Base-by-base conservation (phyloP, 2,888 invertebrate species). In the Hemistola chrysoprasaria region DNA sequence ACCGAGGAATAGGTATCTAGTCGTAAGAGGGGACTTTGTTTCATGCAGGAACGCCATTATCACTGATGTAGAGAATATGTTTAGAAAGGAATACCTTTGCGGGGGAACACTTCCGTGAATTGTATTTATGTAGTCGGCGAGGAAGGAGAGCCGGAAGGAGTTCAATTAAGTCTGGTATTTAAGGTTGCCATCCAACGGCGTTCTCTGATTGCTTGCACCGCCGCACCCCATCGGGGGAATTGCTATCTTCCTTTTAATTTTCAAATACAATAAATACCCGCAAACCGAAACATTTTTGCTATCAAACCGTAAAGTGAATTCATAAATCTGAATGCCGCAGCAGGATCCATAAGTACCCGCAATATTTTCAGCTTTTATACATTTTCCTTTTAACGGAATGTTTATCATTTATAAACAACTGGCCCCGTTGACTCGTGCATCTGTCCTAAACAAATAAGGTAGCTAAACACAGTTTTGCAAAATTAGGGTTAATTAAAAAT, bases 121-220 rank as follows among this genome's bases (percentile, higher is more conserved):
- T 72, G 72, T 84, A 83, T 85, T 84, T 84, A 82, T 80, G 78
- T 80, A 79, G 74, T 70, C 57, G 63, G 62, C 63, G 69, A 74
- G 68, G 65, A 71, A 34, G 43, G 33, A 28, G 16, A 71, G 68
- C 77, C 83, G 84, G 84, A 82, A 84, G 82, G 80, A 69, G 84
- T 86, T 83, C 87, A 87, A 88, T 88, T 88, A 88, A 84, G 81
- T 74, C 73, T 84, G 86, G 86, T 83, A 88, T 88, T 88, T 87
- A 87, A 87, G 84, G 85, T 78, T 81, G 72, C 78, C 72, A 74
- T 77, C 81, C 71, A 72, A 72, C 73, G 79, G 76, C 75, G 73
- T 76, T 71, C 80, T 72, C 80, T 84, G 87, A 87, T 88, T 87
- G 84, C 80, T 66, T 46, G 40, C 46, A 41, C 47, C 47, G 32